Evolutionary conservation across 2,113 vertebrate species (phyloP).

Genomic region (Sebastes schlegelii): DNA sequence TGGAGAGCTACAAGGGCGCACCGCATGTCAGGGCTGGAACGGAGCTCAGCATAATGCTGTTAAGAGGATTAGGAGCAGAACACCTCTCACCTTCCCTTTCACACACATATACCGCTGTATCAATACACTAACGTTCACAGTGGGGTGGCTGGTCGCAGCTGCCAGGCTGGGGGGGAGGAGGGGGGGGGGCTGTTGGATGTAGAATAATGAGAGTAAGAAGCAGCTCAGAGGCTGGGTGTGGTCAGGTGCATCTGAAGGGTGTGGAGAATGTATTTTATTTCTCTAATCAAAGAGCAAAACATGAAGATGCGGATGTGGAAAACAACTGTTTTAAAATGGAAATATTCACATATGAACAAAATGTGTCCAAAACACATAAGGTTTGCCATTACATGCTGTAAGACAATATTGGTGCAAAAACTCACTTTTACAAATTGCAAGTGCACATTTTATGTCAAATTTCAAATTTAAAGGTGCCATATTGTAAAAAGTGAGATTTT

Average conservation of each 20-base stretch:
- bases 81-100: conserved; percentile 65
- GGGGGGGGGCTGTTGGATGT: neutral
- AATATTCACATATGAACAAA: no score
- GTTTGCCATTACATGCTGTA: neutral
- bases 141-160: neutral
- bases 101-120: conserved; percentile 49
- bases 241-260: neutral
- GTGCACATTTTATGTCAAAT: neutral
- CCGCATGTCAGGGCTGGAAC: conserved; percentile 78
- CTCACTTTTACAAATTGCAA: no score
- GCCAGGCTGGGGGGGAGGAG: neutral
- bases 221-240: neutral
- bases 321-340: no score
- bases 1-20: conserved; percentile 84
- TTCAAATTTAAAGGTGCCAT: neutral
- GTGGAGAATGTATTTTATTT: neutral
- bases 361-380: neutral
- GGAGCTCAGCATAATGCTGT: conserved; percentile 84
- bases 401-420: neutral
- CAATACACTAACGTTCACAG: conserved; percentile 57
- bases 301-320: neutral
- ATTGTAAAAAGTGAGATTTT: no score
- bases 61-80: conserved; percentile 87
- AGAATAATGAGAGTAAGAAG: neutral
- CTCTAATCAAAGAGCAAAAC: rapidly evolving